Evolutionary conservation across 2,113 vertebrate species (phyloP).

Genomic region (Pelmatolapia mariae): DNA sequence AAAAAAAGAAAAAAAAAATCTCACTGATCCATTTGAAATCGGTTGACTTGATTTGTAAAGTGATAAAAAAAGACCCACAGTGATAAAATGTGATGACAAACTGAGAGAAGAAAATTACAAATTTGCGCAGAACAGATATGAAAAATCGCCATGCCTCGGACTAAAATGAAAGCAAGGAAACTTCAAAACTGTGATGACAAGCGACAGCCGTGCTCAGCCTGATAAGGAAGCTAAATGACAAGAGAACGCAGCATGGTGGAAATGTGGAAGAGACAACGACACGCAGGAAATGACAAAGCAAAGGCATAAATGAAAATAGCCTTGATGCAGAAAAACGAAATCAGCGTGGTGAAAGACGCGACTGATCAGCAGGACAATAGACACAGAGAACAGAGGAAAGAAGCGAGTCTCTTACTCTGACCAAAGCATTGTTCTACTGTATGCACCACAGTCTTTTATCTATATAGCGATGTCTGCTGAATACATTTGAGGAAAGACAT

Average conservation of each 20-base stretch:
- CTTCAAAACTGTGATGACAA: conserved; percentile 29
- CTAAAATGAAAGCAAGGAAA: conserved; percentile 23
- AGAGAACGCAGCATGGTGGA: conserved; percentile 3
- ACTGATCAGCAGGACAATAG: conserved; percentile 30
- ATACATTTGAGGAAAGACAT: background rate
- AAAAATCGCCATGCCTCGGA: conserved; percentile 10
- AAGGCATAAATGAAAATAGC: conserved; percentile 14
- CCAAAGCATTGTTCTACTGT: background rate
- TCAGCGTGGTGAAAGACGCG: background rate
- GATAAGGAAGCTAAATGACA: conserved; percentile 31
- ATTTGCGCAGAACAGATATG: conserved; percentile 24
- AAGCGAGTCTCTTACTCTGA: background rate
- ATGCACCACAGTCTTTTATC: background rate
- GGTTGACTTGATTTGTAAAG: conserved; percentile 23
- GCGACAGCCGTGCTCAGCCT: background rate
- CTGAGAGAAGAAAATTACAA: conserved; percentile 40
- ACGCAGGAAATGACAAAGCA: background rate
- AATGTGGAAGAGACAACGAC: background rate
- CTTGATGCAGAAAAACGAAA: background rate
- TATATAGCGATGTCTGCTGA: background rate
- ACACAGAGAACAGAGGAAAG: background rate
- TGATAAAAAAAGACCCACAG: background rate
- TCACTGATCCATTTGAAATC: conserved; percentile 26
- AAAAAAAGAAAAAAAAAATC: background rate
- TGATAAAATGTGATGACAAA: conserved; percentile 29